Base-by-base conservation (phyloP, 2,888 invertebrate genomes). In the Heliconius erato region DNA sequence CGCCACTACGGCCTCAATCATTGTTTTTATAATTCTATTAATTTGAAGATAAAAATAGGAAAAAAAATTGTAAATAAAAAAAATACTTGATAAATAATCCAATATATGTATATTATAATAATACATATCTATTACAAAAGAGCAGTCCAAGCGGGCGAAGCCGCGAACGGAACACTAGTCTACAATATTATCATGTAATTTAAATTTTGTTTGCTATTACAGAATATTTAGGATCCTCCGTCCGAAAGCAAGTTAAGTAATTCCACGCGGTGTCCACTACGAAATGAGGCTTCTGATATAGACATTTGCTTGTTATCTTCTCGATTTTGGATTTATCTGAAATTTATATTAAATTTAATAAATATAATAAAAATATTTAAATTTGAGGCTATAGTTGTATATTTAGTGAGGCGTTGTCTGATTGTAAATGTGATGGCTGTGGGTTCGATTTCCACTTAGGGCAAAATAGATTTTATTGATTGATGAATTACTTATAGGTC, bases 241-340 rank as follows among this genome's bases (percentile, higher is more conserved):
- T 28, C 28, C 88, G 87, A 74, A 88, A 90, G 82, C 94, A 94
- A 83, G 84, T 88, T 0, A 91, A 80, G 26, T 89, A 93, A 0
- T 85, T 40, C 88, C 90, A 92, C 0, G 93, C 93, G 1, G 90
- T 92, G 0, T 91, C 90, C 0, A 79, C 32, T 0, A 93, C 89
- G 23, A 86, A 86, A 6, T 86, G 80, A 0, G 84, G 74, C 32
- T 81, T 88, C 12, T 79, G 79, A 35, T 84, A 90, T 5, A 93
- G 83, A 69, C 94, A 93, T 5, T 72, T 59, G 49, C 92, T 88
- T 35, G 93, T 90, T 6, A 85, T n/a, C 23, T 82, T 81, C 49
- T 90, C 90, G 0, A 90, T 87, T 0, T 28, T 19, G 0, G 54
- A n/a, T 84, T 80, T 87, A 59, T 90, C 93, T 93, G 89, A 63